Evolutionary conservation across 2,797 vertebrate genomes (phyloP).

Genomic region (Spondyliosoma cantharus): DNA sequence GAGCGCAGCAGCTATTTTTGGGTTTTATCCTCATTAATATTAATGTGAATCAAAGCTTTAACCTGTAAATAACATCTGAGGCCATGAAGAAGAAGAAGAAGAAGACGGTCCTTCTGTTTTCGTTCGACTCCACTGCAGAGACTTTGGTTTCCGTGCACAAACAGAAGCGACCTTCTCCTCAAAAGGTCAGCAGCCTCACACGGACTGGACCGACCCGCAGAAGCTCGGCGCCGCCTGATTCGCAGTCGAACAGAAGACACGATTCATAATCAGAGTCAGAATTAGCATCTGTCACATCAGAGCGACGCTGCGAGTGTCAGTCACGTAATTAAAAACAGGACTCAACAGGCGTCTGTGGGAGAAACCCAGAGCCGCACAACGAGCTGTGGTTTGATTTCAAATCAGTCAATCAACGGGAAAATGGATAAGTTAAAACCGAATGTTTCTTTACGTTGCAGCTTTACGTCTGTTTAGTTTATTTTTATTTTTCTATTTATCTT

Average conservation of each 20-base stretch:
- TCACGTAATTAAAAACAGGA: slow-evolving; percentile 1
- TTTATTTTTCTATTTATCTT: no score
- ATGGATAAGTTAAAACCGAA: no score
- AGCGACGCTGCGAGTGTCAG: background rate
- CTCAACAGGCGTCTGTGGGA: background rate
- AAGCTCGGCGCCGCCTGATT: slow-evolving; percentile 35
- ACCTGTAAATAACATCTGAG: background rate
- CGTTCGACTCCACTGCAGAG: slow-evolving; percentile 32
- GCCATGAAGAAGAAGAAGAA: background rate
- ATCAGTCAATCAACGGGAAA: background rate
- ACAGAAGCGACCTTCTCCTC: slow-evolving; percentile 56
- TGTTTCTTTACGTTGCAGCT: no score
- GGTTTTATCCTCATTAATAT: background rate
- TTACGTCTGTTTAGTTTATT: no score
- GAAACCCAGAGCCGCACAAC: background rate
- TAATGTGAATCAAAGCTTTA: background rate
- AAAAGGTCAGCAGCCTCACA: slow-evolving; percentile 68
- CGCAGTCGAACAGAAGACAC: slow-evolving; percentile 40
- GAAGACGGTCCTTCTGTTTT: slow-evolving; percentile 32
- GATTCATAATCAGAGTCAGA: slow-evolving; percentile 21
- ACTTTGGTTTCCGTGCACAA: slow-evolving; percentile 47
- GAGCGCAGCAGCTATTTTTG: background rate
- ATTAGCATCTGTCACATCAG: slow-evolving; percentile 22
- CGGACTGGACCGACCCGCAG: slow-evolving; percentile 29
- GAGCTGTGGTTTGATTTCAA: background rate